phyloP scores from a whole-genome alignment of 2,797 vertebrate genomes.

The Notamacropus eugenii region DNA sequence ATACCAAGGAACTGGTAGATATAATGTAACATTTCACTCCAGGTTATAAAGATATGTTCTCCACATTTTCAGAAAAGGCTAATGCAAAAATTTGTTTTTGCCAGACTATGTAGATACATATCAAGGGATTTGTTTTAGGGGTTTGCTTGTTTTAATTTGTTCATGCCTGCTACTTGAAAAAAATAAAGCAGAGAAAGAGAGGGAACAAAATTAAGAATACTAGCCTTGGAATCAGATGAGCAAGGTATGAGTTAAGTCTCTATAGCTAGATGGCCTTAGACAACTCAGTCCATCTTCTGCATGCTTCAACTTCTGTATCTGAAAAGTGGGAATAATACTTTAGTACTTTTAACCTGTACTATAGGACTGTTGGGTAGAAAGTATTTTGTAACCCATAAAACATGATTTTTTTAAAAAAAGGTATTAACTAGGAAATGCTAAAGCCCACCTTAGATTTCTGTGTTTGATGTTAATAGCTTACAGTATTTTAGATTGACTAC shows the following conservation, averaged over 20 bases:
- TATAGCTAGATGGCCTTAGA: background rate
- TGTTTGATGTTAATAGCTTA: background rate
- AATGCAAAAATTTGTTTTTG: background rate
- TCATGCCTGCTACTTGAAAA: background rate
- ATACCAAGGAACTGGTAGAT: background rate
- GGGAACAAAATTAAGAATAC: background rate
- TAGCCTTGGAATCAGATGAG: background rate
- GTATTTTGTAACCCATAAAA: background rate
- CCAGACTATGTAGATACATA: background rate
- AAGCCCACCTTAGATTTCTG: background rate
- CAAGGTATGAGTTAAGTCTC: background rate
- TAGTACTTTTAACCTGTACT: background rate
- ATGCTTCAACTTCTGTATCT: background rate
- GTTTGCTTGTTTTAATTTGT: background rate
- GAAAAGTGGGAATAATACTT: background rate
- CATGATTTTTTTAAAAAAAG: background rate
- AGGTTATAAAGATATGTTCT: background rate
- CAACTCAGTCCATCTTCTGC: background rate
- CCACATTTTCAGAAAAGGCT: background rate
- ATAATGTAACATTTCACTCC: background rate
- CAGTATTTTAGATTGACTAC: background rate
- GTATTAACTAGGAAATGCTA: background rate
- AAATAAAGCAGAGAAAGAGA: background rate
- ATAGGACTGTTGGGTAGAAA: background rate
- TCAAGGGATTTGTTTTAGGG: background rate